Base-by-base conservation (phyloP, 2,888 invertebrate species). In the Leuctra nigra region DNA sequence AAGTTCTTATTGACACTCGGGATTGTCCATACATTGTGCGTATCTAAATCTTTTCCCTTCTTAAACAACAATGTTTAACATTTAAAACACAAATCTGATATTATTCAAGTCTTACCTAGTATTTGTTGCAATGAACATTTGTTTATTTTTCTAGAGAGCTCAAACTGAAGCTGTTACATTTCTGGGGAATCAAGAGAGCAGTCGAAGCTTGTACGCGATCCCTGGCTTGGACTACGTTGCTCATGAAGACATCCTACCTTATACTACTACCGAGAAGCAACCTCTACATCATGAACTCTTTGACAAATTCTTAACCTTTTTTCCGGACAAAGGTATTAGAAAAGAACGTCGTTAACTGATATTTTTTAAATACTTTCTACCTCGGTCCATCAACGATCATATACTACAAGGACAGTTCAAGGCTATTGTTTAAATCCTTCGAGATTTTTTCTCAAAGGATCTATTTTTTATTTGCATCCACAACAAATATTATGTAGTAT, bases 101-200 rank as follows among this genome's bases (percentile, higher is more conserved):
- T 11, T 29, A 29, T 29, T 29, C 7, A 29, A 29, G 29, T 7
- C 29, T 29, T 29, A 7, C 29, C 29, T 29, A 29, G 29, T 29
- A 29, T 29, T 29, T 29, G 6, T 11, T 29, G 29, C 29, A 29
- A 6, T 29, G 29, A 6, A 29, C 11, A 7, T 29, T 29, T 29
- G 6, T 7, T 7, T 7, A 29, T 7, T 16, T 2, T 68, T 73
- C 24, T 73, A 93, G 95, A 82, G 96, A 66, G 95, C 97, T n/a
- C 97, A 96, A 75, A 93, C 96, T 2, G 96, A 97, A 75, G 93
- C 96, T 4, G 97, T 97, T 1, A 97, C 97, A 0, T 97, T 98
- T 73, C 77, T 98, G 52, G 95, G 96, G 16, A 95, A 93, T 72
- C 95, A 95, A 72, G 95, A 96, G 70, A 93, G 93, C 14, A 93